Conservation (phyloP, 2,113 vertebrate genomes). For the Pseudorasbora parva region DNA sequence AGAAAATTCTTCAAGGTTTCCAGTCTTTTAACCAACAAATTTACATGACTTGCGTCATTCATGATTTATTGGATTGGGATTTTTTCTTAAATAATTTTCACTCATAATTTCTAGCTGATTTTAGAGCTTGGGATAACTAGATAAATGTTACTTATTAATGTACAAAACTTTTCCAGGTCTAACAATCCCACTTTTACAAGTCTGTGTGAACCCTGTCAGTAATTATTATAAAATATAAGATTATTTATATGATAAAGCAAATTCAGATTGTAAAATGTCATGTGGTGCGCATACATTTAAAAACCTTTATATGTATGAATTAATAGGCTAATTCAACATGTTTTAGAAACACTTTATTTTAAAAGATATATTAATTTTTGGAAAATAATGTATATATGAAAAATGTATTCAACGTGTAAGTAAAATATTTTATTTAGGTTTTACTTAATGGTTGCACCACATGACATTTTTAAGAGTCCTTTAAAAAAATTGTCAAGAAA, state of each 20-base stretch:
- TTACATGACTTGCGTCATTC: neutral
- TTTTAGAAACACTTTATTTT: too few species aligned
- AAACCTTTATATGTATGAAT: neutral
- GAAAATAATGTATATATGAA: neutral
- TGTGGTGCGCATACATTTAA: too few species aligned
- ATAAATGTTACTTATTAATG: too few species aligned
- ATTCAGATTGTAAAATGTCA: too few species aligned
- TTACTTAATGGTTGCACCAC: neutral
- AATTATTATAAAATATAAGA: too few species aligned
- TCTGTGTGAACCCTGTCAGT: too few species aligned
- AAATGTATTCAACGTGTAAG: neutral
- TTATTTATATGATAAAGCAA: too few species aligned
- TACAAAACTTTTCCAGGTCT: too few species aligned
- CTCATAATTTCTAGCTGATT: neutral
- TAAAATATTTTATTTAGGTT: neutral
- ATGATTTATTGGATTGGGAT: neutral
- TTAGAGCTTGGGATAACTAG: neutral
- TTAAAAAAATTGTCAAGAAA: neutral
- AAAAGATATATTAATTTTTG: neutral
- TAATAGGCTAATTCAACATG: neutral
- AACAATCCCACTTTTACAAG: too few species aligned
- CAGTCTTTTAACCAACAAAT: neutral
- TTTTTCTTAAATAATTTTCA: neutral
- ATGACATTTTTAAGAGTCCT: neutral
- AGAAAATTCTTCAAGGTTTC: neutral